Percentiles rank a stretch among this genome's conserved stretches.
phyloP scores from a whole-genome alignment of 2,113 vertebrate species.

The Oncorhynchus kisutch region DNA sequence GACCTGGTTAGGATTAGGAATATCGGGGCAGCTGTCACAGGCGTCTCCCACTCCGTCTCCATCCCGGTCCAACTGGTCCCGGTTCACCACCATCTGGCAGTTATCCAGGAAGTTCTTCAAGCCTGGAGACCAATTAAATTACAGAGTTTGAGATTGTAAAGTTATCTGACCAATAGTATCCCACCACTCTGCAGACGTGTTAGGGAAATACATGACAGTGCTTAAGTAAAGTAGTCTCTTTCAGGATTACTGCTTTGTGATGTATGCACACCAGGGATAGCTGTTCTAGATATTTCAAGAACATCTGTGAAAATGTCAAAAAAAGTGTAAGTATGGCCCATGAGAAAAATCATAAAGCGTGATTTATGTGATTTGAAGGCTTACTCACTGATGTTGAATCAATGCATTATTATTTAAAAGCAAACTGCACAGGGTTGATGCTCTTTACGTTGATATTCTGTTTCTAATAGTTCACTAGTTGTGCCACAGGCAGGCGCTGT shows the following conservation, averaged over 20 bases:
- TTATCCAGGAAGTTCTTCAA: constrained; percentile 96
- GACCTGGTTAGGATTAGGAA: constrained; percentile 97
- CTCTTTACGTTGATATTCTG: not conserved
- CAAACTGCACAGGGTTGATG: not conserved
- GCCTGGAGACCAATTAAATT: constrained; percentile 66
- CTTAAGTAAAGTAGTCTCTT: not conserved
- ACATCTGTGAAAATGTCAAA: not conserved
- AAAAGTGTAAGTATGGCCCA: not conserved
- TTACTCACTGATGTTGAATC: no score
- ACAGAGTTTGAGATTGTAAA: not conserved
- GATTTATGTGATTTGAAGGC: not conserved
- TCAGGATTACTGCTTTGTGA: not conserved
- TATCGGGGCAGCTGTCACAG: constrained; percentile 93
- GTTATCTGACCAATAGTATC: not conserved
- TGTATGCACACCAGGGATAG: not conserved
- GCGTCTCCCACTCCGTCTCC: constrained; percentile 93
- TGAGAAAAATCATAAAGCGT: not conserved
- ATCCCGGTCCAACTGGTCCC: constrained; percentile 85
- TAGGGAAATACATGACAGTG: not conserved
- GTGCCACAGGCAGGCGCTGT: constrained; percentile 60
- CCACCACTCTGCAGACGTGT: not conserved
- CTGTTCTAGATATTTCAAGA: no score
- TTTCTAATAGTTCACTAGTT: not conserved
- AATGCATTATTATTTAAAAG: not conserved
- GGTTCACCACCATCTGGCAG: constrained; percentile 87